Conservation (phyloP, 2,888 invertebrate species). For the Scaptodrosophila latifasciaeformis region DNA sequence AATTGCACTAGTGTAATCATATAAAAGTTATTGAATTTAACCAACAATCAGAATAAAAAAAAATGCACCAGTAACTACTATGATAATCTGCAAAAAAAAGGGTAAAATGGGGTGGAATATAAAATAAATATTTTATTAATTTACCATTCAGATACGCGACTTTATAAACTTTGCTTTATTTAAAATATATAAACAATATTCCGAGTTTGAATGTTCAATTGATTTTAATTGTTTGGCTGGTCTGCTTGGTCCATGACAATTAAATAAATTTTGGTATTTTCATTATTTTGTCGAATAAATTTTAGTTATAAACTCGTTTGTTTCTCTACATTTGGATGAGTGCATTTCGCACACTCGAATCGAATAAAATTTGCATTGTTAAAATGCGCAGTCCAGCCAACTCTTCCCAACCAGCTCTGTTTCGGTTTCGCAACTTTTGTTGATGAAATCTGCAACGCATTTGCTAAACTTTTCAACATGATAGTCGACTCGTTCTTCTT, state of each 20-base stretch:
- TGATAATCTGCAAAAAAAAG: too few relatives aligned
- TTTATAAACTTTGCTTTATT: background rate
- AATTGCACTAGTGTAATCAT: too few relatives aligned
- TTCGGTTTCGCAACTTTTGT: background rate
- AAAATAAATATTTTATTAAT: background rate
- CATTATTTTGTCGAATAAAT: too few relatives aligned
- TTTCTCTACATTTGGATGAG: background rate
- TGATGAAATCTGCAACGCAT: too few relatives aligned
- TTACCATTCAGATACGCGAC: background rate
- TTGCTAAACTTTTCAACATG: too few relatives aligned
- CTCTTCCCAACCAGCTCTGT: background rate
- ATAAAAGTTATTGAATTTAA: too few relatives aligned
- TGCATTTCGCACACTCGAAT: slow-evolving; percentile 27
- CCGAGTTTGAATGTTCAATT: background rate
- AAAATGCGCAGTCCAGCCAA: slow-evolving; percentile 23
- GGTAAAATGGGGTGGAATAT: too few relatives aligned
- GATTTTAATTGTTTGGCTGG: background rate
- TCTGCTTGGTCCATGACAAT: background rate
- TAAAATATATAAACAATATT: background rate
- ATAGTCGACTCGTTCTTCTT: too few relatives aligned
- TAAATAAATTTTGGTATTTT: background rate
- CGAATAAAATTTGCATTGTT: slow-evolving; percentile 29
- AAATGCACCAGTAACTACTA: too few relatives aligned
- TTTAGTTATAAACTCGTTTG: background rate
- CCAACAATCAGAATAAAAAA: too few relatives aligned